Evolutionary conservation across 2,113 vertebrate genomes (phyloP).

Genomic region (Fregetta grallaria): DNA sequence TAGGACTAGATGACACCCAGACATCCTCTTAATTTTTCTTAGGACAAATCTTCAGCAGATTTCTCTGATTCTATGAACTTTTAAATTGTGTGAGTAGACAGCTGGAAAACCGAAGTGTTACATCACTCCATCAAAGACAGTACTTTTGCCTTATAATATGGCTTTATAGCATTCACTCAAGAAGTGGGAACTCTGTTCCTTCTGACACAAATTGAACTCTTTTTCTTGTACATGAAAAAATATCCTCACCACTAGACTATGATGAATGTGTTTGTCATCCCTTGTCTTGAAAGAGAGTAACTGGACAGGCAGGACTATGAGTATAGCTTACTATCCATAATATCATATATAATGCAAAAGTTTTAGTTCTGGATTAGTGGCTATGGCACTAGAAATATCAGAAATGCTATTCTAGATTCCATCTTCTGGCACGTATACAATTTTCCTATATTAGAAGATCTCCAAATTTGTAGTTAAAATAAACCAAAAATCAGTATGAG

Average conservation of each 20-base stretch:
- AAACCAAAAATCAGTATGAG: neutral
- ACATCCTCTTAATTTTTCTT: neutral
- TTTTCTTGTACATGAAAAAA: neutral
- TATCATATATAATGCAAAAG: neutral
- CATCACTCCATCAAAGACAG: neutral
- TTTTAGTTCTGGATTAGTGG: neutral
- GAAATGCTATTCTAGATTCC: neutral
- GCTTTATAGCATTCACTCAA: neutral
- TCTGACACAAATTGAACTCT: neutral
- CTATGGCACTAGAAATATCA: neutral
- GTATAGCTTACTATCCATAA: neutral
- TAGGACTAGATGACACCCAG: neutral
- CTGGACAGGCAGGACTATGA: neutral
- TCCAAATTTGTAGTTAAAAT: neutral
- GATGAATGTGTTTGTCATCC: neutral
- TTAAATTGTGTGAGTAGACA: neutral
- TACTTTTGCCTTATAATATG: neutral
- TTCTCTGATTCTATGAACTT: neutral
- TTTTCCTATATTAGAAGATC: neutral
- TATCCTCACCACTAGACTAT: neutral
- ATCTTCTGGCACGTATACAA: neutral
- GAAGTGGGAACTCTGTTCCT: neutral
- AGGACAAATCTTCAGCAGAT: neutral
- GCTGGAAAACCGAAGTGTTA: neutral
- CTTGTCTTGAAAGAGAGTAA: neutral